These are phyloP conservation scores for Physeter macrocephalus DNA, from an alignment of 2,113 vertebrate species.

Conservation along the genomic window DNA sequence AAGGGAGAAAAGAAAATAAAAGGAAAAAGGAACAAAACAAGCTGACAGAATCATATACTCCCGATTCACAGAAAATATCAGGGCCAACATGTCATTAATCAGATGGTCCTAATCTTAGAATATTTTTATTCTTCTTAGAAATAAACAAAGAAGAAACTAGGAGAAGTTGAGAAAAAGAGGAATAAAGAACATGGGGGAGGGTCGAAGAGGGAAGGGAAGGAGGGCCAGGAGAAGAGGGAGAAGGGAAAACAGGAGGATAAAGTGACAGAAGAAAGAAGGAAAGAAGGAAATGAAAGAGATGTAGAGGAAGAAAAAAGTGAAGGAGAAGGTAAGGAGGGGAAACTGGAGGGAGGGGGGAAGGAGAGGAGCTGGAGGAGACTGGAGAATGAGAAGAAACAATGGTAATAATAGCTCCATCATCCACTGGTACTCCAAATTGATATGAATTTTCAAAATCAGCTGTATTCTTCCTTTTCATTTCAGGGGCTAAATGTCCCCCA, in stretches of 20 bases:
- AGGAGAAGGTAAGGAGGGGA: fast-evolving
- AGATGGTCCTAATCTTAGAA: neutral
- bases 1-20: neutral
- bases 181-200: neutral
- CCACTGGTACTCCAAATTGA: fast-evolving
- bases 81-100: neutral
- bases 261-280: neutral
- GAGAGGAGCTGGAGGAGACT: neutral
- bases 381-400: neutral
- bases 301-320: neutral
- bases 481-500: neutral
- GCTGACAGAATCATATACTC: neutral
- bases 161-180: neutral
- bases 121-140: neutral
- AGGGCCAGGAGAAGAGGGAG: neutral
- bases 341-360: neutral
- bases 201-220: fast-evolving
- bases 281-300: neutral
- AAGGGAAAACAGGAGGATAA: neutral
- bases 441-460: neutral
- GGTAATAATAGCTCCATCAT: neutral
- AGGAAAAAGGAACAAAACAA: neutral
- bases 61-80: neutral
- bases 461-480: neutral
- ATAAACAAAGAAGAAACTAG: neutral